Base-by-base conservation (phyloP, 2,797 vertebrate species). In the Pseudochirops cupreus region DNA sequence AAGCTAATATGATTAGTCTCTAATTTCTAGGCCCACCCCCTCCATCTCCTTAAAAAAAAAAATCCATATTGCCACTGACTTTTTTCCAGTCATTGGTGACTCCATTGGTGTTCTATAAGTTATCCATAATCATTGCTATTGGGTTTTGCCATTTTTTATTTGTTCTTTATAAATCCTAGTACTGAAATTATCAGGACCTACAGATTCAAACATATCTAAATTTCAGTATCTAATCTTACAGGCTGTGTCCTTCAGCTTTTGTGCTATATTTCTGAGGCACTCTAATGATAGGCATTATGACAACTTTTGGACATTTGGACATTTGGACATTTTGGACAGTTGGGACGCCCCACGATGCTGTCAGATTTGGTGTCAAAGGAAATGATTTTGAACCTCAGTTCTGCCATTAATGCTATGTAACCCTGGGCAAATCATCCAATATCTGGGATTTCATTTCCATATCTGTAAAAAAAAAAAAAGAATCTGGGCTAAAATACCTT, bases 1-100 rank as follows among this genome's bases (percentile, higher is more conserved):
- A 87, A 50, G 74, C 50, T 87, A 87, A 87, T 87, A 87, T 87
- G 74, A 87, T 87, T 87, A 87, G 74, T 87, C 74, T 87, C 74
- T 87, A 87, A 46, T 87, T 87, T 87, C 74, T 87, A 87, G 39
- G 24, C 39, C 74, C 74, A 87, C 39, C 74, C 74, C 74, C 39
- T 87, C 21, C 74, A 46, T 87, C 74, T 87, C 39, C 24, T 21
- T 50, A 33, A 58, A 58, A 57, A 57, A 58, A 33, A 18, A 7
- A 11, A 87, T 11, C 24, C 39, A 50, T 50, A 82, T 87, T 87
- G 39, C 74, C 74, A 46, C 74, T 50, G 39, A 87, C 39, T 26
- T 87, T 87, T 82, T 87, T 46, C 74, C 74, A 87, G 74, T 50
- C 1, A 2, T 82, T 50, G 74, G 21, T 50, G 74, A 46, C 74